Conservation (phyloP, 2,888 invertebrate species). For the Dryomyza anilis region DNA sequence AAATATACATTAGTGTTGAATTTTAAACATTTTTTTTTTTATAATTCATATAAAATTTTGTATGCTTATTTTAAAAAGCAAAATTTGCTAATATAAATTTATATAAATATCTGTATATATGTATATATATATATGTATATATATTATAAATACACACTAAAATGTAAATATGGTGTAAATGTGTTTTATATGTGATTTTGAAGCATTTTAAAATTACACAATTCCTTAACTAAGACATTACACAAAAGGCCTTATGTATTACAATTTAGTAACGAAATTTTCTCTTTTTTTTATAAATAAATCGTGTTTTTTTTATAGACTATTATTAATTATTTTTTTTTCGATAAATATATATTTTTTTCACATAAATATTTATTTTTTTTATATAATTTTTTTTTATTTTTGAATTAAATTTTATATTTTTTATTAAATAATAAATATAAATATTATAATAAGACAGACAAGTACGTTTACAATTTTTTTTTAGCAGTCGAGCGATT, state of each 20-base stretch:
- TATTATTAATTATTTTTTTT: too few species aligned
- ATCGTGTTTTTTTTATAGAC: neutral
- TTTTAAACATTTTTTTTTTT: conserved; percentile 42
- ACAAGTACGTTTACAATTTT: too few species aligned
- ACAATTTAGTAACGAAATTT: conserved; percentile 1
- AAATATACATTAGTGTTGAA: conserved; percentile 35
- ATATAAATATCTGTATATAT: too few species aligned
- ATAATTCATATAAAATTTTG: conserved; percentile 2
- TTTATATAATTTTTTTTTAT: neutral
- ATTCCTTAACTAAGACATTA: neutral
- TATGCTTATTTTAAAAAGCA: conserved; percentile 17
- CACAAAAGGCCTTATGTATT: neutral
- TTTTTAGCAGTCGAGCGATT: too few species aligned
- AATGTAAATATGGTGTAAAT: neutral
- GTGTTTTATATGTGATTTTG: neutral
- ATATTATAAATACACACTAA: neutral
- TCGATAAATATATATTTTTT: neutral
- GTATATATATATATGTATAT: conserved; percentile 16
- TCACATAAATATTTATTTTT: neutral
- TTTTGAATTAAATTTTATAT: neutral
- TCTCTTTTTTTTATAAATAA: neutral
- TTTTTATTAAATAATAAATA: too few species aligned
- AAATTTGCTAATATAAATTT: conserved; percentile 25
- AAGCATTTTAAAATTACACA: neutral
- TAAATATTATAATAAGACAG: conserved; percentile 14